Base-by-base conservation (phyloP, 1,140 invertebrate species). In the Drosophila sturtevanti region DNA sequence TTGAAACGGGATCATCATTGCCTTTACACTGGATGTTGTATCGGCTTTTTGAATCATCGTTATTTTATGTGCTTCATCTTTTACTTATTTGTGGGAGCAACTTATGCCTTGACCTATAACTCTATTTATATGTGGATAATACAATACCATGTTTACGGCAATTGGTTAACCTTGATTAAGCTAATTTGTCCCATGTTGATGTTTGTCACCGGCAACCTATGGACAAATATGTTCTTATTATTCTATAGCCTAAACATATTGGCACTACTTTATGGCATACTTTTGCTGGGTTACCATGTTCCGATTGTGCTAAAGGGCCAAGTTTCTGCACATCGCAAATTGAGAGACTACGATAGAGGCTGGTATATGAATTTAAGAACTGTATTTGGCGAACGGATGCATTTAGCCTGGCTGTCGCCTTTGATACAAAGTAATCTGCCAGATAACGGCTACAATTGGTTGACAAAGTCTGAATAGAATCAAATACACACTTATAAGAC, bases 1-100 rank as follows among this genome's bases (percentile, higher is more conserved):
- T 89, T 98, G 22, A 98, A 97, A 90, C 93, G 98, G 71, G 98
- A 99, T 91, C 98, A 99, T 92, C 98, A 99, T 90, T 99, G 98
- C 91, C 95, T 96, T 27, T 99, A 99, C 91, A 95, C 96, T 12
- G 96, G 95, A 4, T 96, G 95, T 89, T 99, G 98, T 91, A 93
- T 99, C 10, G 98, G 98, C 0, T 96, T 98, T 90, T 93, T 93
- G 58, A 99, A 99, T 92, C 95, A 97, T 77, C 93, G 98, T 87
- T 98, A 97, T 91, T 99, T 98, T 85, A 92, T 97, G 9, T 94
- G 95, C 78, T 97, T 98, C 84, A 92, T 97, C 4, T 91, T 97
- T 12, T 96, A 98, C 90, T 92, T 98, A 22, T 95, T 95, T 74
- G 78, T 96, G n/a, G 94, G 94, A 1, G 95, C 95, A 48, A 60